These are phyloP conservation scores for Microcebus jonahi DNA, from an alignment of 2,113 vertebrate species.

Conservation along the genomic window DNA sequence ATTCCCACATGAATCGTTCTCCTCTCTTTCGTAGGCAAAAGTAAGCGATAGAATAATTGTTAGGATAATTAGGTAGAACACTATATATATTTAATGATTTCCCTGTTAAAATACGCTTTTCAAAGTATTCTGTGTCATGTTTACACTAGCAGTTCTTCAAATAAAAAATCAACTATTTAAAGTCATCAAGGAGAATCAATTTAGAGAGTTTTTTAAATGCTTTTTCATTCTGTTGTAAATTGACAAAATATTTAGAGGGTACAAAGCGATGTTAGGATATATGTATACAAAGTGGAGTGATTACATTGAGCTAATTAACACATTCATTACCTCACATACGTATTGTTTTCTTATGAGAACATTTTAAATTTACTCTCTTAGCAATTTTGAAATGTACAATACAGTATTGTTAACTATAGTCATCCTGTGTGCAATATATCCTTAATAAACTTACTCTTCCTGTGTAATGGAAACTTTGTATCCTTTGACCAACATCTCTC, in stretches of 20 bases:
- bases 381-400: neutral
- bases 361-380: neutral
- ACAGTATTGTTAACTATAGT: neutral
- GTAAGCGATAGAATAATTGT: conserved; percentile 34
- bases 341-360: neutral
- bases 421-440: neutral
- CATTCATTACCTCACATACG: neutral
- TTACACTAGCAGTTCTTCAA: neutral
- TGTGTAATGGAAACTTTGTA: neutral
- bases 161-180: neutral
- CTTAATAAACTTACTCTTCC: neutral
- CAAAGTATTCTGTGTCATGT: neutral
- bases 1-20: neutral
- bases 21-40: neutral
- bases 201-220: neutral
- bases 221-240: neutral
- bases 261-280: neutral
- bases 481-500: neutral
- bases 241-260: neutral
- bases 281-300: neutral
- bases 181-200: neutral
- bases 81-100: conserved; percentile 36
- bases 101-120: conserved; percentile 26
- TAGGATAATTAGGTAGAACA: neutral
- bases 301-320: neutral